Percentiles rank a stretch among this genome's conserved stretches.
Conservation (phyloP, 2,113 vertebrate species). For the Forbesichthys agassizii region DNA sequence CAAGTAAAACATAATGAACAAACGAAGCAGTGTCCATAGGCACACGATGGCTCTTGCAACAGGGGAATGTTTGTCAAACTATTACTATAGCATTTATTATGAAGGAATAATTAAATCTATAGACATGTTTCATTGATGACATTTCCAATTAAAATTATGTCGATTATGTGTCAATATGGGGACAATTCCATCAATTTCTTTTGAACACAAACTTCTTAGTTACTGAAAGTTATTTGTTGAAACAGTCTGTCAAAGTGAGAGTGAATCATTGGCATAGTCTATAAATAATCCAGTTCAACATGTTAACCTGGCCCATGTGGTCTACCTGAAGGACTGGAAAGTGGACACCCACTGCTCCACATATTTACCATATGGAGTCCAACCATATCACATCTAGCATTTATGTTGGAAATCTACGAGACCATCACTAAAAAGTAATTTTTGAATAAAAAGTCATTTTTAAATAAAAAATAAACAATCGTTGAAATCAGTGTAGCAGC, state of each 20-base stretch:
- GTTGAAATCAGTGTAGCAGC: no score
- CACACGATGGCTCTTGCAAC: no score
- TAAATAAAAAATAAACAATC: no score
- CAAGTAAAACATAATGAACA: not conserved
- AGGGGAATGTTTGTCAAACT: slow-evolving; percentile 12
- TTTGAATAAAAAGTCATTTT: not conserved
- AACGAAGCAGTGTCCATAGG: not conserved
- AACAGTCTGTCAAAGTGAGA: not conserved
- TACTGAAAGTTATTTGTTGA: not conserved
- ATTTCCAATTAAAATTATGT: no score
- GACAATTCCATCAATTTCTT: no score
- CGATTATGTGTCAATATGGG: no score
- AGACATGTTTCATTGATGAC: not conserved
- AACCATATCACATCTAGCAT: not conserved
- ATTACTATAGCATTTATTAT: not conserved
- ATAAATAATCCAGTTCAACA: slow-evolving; percentile 10
- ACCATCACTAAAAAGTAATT: no score
- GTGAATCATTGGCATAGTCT: not conserved
- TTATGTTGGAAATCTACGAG: not conserved
- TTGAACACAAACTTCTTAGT: no score
- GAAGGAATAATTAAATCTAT: not conserved
- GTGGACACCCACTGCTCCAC: slow-evolving; percentile 21
- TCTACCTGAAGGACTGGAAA: slow-evolving; percentile 12
- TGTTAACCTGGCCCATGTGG: slow-evolving; percentile 1
- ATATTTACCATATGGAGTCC: slow-evolving; percentile 4